These are phyloP conservation scores for Caloenas nicobarica DNA, from an alignment of 2,113 vertebrate species.

Conservation along the genomic window DNA sequence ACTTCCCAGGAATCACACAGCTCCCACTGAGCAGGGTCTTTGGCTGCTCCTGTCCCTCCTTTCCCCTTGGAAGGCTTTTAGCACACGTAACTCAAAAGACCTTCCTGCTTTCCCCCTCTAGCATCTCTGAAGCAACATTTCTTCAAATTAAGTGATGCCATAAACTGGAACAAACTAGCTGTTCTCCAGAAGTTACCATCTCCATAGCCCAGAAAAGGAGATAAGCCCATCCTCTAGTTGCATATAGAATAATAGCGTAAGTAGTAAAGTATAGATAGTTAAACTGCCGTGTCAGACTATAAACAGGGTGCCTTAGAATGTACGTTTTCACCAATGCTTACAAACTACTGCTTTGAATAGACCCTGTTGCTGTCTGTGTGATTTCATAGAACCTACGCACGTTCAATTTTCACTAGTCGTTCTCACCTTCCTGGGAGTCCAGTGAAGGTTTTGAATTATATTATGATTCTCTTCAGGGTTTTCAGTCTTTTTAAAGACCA, in stretches of 20 bases:
- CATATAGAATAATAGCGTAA: background rate
- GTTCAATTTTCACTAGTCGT: background rate
- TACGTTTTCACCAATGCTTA: background rate
- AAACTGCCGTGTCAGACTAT: background rate
- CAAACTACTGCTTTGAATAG: background rate
- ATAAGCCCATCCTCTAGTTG: background rate
- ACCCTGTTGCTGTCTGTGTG: background rate
- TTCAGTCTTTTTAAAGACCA: background rate
- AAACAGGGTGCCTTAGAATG: background rate
- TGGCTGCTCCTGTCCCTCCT: background rate
- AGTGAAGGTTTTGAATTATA: background rate
- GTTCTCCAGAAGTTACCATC: background rate
- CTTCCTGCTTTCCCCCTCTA: background rate
- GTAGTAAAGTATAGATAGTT: background rate
- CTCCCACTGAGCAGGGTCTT: background rate
- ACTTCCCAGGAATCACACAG: background rate
- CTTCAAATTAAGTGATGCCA: background rate
- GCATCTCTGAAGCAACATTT: background rate
- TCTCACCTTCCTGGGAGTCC: background rate
- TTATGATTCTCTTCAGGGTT: background rate
- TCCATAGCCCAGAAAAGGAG: background rate
- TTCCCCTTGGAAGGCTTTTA: background rate
- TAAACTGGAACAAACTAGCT: background rate
- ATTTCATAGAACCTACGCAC: background rate
- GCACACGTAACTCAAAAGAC: fast-evolving